phyloP scores from a whole-genome alignment of 2,113 vertebrate species.

The Ceyx melanurus region DNA sequence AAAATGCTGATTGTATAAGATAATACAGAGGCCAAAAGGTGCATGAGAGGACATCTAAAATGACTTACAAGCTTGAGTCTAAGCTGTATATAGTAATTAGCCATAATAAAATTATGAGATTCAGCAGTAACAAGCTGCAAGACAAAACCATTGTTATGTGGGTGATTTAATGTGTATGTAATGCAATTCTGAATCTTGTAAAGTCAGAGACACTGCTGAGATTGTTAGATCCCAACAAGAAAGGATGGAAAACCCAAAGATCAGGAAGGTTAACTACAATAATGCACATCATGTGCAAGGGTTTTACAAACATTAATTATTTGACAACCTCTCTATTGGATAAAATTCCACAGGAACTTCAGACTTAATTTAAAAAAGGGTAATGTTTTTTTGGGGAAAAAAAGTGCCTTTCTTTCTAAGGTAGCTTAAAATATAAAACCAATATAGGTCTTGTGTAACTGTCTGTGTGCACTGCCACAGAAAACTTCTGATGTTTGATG shows the following conservation, averaged over 20 bases:
- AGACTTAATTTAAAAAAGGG: not conserved
- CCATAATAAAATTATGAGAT: not conserved
- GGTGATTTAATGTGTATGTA: not conserved
- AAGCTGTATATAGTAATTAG: not conserved
- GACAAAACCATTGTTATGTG: not conserved
- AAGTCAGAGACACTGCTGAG: not conserved
- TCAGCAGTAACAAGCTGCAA: not conserved
- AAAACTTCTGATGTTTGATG: not conserved
- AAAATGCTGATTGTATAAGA: not conserved
- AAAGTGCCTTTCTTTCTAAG: not conserved
- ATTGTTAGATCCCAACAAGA: not conserved
- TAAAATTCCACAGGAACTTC: not conserved
- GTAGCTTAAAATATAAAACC: not conserved
- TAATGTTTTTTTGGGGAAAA: not conserved
- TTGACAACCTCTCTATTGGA: not conserved
- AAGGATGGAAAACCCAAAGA: not conserved
- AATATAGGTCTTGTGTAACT: not conserved
- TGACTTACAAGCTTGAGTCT: not conserved
- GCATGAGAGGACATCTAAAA: not conserved
- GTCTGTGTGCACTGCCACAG: not conserved
- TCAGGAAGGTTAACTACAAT: not conserved
- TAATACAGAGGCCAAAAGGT: not conserved
- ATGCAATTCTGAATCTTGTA: not conserved
- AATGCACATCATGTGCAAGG: not conserved
- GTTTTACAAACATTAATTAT: not conserved